These are phyloP conservation scores for Diabrotica undecimpunctata DNA, from an alignment of 1,140 invertebrate genomes.

Conservation along the genomic window DNA sequence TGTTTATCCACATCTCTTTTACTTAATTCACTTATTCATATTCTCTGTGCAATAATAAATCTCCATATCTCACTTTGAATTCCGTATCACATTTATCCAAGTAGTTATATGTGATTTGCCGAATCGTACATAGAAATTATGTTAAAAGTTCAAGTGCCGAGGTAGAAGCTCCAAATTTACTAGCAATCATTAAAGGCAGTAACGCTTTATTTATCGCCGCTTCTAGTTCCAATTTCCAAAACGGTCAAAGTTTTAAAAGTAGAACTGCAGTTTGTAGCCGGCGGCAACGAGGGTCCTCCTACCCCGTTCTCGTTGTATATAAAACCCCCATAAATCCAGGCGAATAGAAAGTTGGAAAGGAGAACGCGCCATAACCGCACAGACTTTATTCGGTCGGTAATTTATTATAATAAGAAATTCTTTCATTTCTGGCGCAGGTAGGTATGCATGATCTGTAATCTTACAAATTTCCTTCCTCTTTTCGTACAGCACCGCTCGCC, in stretches of 20 bases:
- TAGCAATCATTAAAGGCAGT: no score
- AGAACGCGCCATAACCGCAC: constrained; percentile 15
- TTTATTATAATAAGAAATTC: constrained; percentile 29
- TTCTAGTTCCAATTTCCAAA: not conserved
- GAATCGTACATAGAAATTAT: no score
- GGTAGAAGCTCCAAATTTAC: no score
- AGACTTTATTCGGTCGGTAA: constrained; percentile 3
- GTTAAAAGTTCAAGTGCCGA: no score
- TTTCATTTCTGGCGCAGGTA: constrained; percentile 32
- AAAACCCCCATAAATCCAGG: constrained; percentile 16
- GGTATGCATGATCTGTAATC: constrained; percentile 42
- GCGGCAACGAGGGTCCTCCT: not conserved
- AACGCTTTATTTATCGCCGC: no score
- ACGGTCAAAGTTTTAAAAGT: constrained; percentile 1
- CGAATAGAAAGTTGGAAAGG: constrained; percentile 6
- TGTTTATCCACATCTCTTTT: no score
- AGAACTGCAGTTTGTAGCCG: not conserved
- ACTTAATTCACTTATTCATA: no score
- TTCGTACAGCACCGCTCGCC: not conserved
- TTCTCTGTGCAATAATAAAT: no score
- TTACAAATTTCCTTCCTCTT: constrained; percentile 39
- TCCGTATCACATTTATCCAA: no score
- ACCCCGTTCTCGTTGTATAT: constrained; percentile 8
- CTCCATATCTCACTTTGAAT: no score
- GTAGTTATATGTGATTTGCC: no score